These are phyloP conservation scores for Galaxias olidus DNA, from an alignment of 2,797 vertebrate genomes.

Conservation along the genomic window DNA sequence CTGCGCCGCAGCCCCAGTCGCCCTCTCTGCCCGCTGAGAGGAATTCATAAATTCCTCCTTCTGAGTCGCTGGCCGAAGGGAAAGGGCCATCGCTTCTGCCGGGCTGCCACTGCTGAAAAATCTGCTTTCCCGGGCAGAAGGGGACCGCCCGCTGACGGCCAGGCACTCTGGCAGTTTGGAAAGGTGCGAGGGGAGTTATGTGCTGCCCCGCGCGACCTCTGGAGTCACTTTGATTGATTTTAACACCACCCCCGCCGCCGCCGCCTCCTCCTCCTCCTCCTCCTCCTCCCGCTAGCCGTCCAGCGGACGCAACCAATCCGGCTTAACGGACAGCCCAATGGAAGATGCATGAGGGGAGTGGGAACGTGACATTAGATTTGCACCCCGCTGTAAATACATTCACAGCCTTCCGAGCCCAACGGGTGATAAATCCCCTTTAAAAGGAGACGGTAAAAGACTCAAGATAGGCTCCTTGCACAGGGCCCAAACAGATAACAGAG, in stretches of 20 bases:
- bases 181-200: slow-evolving; percentile 43
- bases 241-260: too few species aligned
- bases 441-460: slow-evolving; percentile 35
- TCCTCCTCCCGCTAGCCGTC: slow-evolving; percentile 45
- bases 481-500: slow-evolving; percentile 26
- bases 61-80: slow-evolving; percentile 23
- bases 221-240: slow-evolving; percentile 61
- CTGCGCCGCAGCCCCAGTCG: neutral
- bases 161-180: slow-evolving; percentile 36
- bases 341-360: slow-evolving; percentile 42
- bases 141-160: slow-evolving; percentile 1
- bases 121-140: slow-evolving; percentile 20
- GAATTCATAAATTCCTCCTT: slow-evolving; percentile 53
- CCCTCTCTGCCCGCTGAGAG: slow-evolving; percentile 17
- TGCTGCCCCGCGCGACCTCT: slow-evolving; percentile 49
- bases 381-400: slow-evolving; percentile 56
- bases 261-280: slow-evolving; percentile 26
- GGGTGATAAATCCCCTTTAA: slow-evolving; percentile 29
- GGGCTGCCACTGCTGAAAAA: slow-evolving; percentile 36
- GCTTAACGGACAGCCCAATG: slow-evolving; percentile 34
- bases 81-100: slow-evolving; percentile 38
- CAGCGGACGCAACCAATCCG: slow-evolving; percentile 31
- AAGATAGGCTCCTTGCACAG: slow-evolving; percentile 14
- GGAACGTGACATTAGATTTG: slow-evolving; percentile 42
- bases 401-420: slow-evolving; percentile 27